Percentiles rank a stretch among this genome's conserved stretches.
Evolutionary conservation across 2,888 invertebrate genomes (phyloP).

Genomic region (Isotomurus palustris): DNA sequence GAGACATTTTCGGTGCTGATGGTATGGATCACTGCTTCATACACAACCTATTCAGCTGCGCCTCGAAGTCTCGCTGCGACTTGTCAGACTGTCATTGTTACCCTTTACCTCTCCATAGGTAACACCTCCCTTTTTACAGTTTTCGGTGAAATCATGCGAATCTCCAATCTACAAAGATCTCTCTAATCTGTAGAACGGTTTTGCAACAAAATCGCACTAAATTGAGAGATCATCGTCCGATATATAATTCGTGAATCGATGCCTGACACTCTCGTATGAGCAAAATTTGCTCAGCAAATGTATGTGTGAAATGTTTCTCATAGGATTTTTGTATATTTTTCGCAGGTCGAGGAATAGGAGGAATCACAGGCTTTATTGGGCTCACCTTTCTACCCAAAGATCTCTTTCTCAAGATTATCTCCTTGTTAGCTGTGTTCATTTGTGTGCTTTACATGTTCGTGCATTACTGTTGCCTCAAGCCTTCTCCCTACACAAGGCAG

Average conservation of each 20-base stretch:
- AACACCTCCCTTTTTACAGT: not conserved
- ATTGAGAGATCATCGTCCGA: too few species aligned
- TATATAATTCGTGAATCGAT: too few species aligned
- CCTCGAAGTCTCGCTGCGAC: conserved; percentile 43
- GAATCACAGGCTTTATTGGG: conserved; percentile 35
- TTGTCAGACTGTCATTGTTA: conserved; percentile 42
- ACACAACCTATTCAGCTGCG: conserved; percentile 41
- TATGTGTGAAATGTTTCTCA: not conserved
- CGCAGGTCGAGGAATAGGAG: conserved; percentile 42
- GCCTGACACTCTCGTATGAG: too few species aligned
- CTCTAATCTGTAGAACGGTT: too few species aligned
- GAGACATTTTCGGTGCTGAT: conserved; percentile 45
- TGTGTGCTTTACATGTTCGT: conserved; percentile 37
- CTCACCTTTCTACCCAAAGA: conserved; percentile 35
- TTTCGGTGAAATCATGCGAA: not conserved
- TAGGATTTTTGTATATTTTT: too few species aligned
- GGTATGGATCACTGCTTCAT: conserved; percentile 41
- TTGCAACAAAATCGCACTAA: too few species aligned
- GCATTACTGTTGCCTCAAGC: conserved; percentile 42
- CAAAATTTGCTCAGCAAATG: not conserved
- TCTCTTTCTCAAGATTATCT: conserved; percentile 34
- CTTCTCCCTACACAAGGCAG: conserved; percentile 34
- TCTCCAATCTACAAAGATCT: too few species aligned
- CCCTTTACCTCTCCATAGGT: conserved; percentile 44
- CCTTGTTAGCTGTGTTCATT: conserved; percentile 34